A percentile compares a stretch with the other conserved stretches of the same genome.
Evolutionary conservation across 2,888 invertebrate genomes (phyloP).

Genomic region (Gandaritis pyraliata): DNA sequence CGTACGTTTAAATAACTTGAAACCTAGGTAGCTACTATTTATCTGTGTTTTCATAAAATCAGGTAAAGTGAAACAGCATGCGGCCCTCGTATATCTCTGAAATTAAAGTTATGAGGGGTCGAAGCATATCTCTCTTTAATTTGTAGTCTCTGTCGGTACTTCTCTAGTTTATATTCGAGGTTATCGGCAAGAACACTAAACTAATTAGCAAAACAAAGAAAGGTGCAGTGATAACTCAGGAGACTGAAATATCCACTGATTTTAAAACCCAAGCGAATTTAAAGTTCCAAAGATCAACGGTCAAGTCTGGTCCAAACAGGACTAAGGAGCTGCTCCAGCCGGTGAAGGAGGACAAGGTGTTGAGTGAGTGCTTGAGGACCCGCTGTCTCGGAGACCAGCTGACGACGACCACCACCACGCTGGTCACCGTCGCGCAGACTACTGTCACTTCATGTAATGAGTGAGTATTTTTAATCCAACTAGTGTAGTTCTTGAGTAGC

Average conservation of each 20-base stretch:
- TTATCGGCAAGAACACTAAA: constrained; percentile 71
- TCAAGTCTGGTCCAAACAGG: constrained; percentile 72
- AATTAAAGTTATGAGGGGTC: constrained; percentile 27
- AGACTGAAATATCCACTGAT: constrained; percentile 75
- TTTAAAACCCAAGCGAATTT: constrained; percentile 72
- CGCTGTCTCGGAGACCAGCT: constrained; percentile 74
- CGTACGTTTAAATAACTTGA: too few relatives aligned
- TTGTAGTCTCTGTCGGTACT: constrained; percentile 17
- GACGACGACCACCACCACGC: constrained; percentile 74
- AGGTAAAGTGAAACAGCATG: constrained; percentile 3
- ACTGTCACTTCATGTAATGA: constrained; percentile 79
- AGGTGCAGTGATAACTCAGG: constrained; percentile 76
- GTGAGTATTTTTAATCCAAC: constrained; percentile 62
- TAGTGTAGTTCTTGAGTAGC: too few relatives aligned
- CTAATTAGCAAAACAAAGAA: constrained; percentile 72
- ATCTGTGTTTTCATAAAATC: background rate
- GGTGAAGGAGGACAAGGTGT: constrained; percentile 67
- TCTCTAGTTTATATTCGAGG: constrained; percentile 13
- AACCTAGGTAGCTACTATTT: background rate
- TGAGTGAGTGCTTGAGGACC: constrained; percentile 65
- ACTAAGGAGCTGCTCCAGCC: constrained; percentile 71
- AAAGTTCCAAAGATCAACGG: constrained; percentile 73
- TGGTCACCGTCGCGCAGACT: constrained; percentile 78
- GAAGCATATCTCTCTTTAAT: constrained; percentile 19
- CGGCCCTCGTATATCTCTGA: constrained; percentile 13